A percentile compares a stretch with the other conserved stretches of the same genome.
These are phyloP conservation scores for Proterorhinus semilunaris DNA, from an alignment of 2,113 vertebrate genomes.

Conservation along the genomic window DNA sequence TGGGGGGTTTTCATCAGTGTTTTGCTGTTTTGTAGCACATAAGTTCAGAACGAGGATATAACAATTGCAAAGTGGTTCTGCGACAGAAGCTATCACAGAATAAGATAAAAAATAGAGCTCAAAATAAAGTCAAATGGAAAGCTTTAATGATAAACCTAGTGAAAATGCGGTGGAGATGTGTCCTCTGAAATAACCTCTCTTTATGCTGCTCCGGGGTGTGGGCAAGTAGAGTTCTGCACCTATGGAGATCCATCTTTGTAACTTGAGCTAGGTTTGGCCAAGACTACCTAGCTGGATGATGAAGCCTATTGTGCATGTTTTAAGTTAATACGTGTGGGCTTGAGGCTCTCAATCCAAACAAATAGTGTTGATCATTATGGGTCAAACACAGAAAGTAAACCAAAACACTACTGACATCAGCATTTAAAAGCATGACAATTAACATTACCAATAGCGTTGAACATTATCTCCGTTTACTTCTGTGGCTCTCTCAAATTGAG, in stretches of 20 bases:
- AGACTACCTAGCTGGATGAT: too few relatives aligned
- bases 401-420: neutral
- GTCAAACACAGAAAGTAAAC: neutral
- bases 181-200: too few relatives aligned
- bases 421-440: slow-evolving; percentile 5
- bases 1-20: neutral
- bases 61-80: neutral
- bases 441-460: neutral
- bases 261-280: neutral
- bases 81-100: neutral
- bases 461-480: neutral
- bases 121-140: neutral
- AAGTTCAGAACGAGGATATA: slow-evolving; percentile 23
- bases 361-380: neutral
- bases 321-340: neutral
- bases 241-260: too few relatives aligned
- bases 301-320: neutral
- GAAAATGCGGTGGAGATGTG: too few relatives aligned
- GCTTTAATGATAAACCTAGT: neutral
- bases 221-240: too few relatives aligned
- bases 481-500: slow-evolving; percentile 3
- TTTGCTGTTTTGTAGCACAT: slow-evolving; percentile 6
- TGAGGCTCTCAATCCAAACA: neutral
- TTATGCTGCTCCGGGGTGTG: too few relatives aligned
- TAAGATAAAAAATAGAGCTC: neutral